Conservation (phyloP, 2,888 invertebrate species). For the Sinopyrophorus schimmeli region DNA sequence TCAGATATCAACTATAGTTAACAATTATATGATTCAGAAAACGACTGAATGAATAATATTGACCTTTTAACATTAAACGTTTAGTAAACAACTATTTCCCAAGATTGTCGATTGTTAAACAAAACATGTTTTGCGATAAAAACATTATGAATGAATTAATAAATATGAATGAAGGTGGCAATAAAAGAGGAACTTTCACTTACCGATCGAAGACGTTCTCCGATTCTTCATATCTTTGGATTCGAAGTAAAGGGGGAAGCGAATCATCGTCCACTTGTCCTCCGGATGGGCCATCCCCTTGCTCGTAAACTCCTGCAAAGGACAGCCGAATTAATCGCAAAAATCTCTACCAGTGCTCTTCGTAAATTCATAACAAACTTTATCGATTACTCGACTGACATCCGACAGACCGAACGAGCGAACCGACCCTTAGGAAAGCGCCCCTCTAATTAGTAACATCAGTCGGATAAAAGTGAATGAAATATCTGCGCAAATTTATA, state of each 20-base stretch:
- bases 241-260: constrained; percentile 46
- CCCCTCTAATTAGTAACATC: no score
- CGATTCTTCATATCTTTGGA: constrained; percentile 49
- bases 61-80: constrained; percentile 7
- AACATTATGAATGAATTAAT: constrained; percentile 10
- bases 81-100: constrained; percentile 11
- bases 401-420: no score
- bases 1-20: no score
- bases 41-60: constrained; percentile 6
- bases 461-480: no score
- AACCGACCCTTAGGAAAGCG: no score
- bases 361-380: no score
- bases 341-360: no score
- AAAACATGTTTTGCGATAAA: constrained; percentile 8
- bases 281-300: constrained; percentile 46
- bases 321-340: no score
- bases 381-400: no score
- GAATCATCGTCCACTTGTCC: constrained; percentile 42
- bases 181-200: constrained; percentile 37
- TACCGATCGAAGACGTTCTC: constrained; percentile 48
- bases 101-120: not conserved
- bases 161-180: constrained; percentile 12
- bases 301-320: constrained; percentile 50
- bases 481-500: no score
- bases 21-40: constrained; percentile 6